phyloP scores from a whole-genome alignment of 2,888 invertebrate genomes.

The Lysandra bellargus region DNA sequence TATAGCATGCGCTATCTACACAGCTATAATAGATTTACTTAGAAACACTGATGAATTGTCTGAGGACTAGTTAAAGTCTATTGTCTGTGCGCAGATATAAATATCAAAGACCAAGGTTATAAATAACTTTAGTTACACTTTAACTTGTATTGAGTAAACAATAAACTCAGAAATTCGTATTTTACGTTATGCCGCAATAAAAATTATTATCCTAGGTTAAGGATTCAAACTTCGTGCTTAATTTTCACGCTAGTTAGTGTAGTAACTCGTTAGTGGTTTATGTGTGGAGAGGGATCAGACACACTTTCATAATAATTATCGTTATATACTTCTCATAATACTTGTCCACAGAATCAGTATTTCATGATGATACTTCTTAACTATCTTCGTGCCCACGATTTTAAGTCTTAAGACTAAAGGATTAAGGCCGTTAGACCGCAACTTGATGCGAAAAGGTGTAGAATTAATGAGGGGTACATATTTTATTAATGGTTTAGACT shows the following conservation, averaged over 20 bases:
- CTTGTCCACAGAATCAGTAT: not conserved
- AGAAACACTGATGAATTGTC: constrained; percentile 3
- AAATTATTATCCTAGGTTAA: too few species aligned
- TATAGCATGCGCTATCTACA: not conserved
- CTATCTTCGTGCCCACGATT: not conserved
- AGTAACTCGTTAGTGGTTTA: too few species aligned
- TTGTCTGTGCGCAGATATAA: not conserved
- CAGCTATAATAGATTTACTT: not conserved
- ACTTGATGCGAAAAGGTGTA: not conserved
- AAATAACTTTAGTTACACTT: not conserved
- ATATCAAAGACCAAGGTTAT: not conserved
- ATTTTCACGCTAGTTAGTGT: too few species aligned
- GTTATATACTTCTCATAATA: not conserved
- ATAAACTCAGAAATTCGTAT: not conserved
- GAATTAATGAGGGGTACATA: constrained; percentile 2
- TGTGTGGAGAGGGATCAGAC: too few species aligned
- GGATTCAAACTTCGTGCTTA: too few species aligned
- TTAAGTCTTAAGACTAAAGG: not conserved
- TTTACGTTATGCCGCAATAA: too few species aligned
- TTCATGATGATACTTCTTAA: too few species aligned
- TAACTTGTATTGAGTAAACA: not conserved
- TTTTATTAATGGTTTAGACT: constrained; percentile 5
- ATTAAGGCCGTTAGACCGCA: not conserved
- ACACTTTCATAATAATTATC: not conserved
- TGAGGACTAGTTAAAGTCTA: not conserved